A percentile compares a stretch with the other conserved stretches of the same genome.
Evolutionary conservation across 1,140 invertebrate genomes (phyloP).

Genomic region (Neodiprion pinetum): DNA sequence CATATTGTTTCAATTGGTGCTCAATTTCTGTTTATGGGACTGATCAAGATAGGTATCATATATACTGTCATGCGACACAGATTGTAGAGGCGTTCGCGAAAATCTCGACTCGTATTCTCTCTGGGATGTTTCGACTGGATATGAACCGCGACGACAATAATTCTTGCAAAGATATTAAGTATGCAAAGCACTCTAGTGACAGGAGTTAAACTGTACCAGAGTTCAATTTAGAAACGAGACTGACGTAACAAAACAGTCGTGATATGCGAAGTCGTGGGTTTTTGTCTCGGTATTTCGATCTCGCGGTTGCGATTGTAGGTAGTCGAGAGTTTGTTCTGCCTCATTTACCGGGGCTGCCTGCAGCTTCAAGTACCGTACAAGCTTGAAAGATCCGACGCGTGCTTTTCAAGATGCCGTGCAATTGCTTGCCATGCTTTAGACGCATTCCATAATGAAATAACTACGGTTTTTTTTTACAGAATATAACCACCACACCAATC

Average conservation of each 20-base stretch:
- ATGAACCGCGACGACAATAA: no score
- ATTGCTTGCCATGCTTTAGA: neutral
- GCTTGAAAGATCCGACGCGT: slow-evolving; percentile 1
- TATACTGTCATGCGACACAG: no score
- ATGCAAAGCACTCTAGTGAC: no score
- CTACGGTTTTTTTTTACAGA: neutral
- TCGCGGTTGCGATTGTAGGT: neutral
- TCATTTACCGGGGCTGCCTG: neutral
- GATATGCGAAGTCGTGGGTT: neutral
- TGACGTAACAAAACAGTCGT: neutral
- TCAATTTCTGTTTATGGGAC: no score
- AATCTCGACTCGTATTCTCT: no score
- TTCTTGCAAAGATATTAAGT: no score
- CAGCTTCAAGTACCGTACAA: neutral
- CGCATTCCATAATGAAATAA: slow-evolving; percentile 7
- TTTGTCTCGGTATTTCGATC: slow-evolving; percentile 1
- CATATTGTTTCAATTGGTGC: no score
- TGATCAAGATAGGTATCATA: no score
- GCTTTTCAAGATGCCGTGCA: slow-evolving; percentile 6
- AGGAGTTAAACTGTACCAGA: no score
- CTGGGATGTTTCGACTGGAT: no score
- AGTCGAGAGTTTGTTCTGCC: neutral
- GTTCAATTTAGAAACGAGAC: neutral
- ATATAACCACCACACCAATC: no score
- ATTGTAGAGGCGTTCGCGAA: no score